A percentile compares a stretch with the other conserved stretches of the same genome.
phyloP scores from a whole-genome alignment of 2,113 vertebrate species.

The Numida meleagris region DNA sequence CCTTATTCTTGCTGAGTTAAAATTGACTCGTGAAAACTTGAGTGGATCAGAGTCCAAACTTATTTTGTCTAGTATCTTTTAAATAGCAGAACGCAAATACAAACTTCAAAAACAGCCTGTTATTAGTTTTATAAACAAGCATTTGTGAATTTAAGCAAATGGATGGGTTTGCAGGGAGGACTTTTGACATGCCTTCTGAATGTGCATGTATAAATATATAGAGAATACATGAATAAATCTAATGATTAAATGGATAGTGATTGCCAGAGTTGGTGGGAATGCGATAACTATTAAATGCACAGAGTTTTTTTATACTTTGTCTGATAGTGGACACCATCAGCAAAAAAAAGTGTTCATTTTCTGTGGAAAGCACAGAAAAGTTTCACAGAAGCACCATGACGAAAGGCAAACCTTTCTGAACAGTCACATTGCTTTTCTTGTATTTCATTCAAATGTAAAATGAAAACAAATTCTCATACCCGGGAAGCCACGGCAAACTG shows the following conservation, averaged over 20 bases:
- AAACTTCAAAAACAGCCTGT: background rate
- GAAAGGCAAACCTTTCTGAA: constrained; percentile 31
- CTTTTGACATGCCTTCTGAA: background rate
- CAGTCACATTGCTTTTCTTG: background rate
- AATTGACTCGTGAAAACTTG: background rate
- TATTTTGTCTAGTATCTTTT: background rate
- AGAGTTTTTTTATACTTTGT: background rate
- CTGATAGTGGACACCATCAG: background rate
- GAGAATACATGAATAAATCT: background rate
- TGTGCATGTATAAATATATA: background rate
- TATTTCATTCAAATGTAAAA: constrained; percentile 11
- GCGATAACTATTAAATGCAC: background rate
- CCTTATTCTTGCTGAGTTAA: background rate
- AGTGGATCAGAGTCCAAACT: background rate
- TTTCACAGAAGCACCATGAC: background rate
- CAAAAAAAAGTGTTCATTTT: background rate
- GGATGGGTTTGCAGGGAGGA: background rate
- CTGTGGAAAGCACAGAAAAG: background rate
- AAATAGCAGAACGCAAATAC: background rate
- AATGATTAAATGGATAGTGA: background rate
- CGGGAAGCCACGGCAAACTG: background rate
- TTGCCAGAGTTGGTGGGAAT: background rate
- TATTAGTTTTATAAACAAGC: background rate
- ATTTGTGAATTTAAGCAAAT: background rate
- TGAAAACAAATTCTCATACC: constrained; percentile 9